Base-by-base conservation (phyloP, 2,797 vertebrate species). In the Chelidonichthys spinosus region DNA sequence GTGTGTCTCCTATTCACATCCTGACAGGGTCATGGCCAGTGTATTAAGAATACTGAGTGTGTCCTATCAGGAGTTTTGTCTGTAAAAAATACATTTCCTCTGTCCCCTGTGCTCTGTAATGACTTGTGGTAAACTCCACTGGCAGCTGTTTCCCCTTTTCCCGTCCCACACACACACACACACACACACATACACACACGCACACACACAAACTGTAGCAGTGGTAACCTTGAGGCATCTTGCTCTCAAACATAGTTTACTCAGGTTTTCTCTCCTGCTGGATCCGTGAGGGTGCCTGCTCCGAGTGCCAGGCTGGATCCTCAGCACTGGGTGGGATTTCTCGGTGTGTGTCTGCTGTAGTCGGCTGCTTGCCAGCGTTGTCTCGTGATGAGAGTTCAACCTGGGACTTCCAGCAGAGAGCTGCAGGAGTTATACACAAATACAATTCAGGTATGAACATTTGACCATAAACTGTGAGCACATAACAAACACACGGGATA, bases 121-220 rank as follows among this genome's bases (percentile, higher is more conserved):
- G 90, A 86, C 82, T 90, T 63, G 84, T 88, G 66, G 68, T 86
- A 74, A 88, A 88, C 83, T 88, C 78, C 80, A 78, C 65, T 75
- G 82, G 86, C 93, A 95, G 93, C 92, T 93, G 93, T 90, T 94
- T 94, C 92, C 92, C 81, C 67, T 85, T 82, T 87, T 79, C 73
- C 87, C 52, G 3, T 77, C 67, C 15, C 7, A 56, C 65, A 42
- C 73, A 56, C 78, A 50, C 39, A 33, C 40, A 61, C 49, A 70
- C 36, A 65, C 72, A 68, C 62, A 67, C 50, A 54, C 63, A 74
- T 36, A 70, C 49, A 72, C 58, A 69, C 69, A 73, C 67, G 66
- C 64, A 58, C 66, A 61, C 14, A 43, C 15, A 65, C 44, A 66
- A 13, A 46, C 18, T 40, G 47, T 13, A 62, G n/a, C 78, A 70